Base-by-base conservation (phyloP, 2,113 vertebrate genomes). In the Embiotoca jacksoni region DNA sequence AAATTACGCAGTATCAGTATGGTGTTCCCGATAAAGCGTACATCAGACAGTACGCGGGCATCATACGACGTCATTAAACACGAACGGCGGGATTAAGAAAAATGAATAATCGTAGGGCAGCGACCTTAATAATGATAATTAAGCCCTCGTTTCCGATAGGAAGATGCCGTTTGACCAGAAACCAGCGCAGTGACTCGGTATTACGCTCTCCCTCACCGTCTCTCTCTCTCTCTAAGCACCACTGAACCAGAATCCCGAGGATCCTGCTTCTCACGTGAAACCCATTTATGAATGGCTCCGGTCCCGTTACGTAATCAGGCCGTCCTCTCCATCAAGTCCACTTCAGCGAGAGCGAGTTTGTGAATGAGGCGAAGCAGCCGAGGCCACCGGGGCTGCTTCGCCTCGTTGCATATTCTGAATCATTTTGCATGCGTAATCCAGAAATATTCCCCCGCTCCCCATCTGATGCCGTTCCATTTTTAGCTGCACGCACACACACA, bases 221-320 rank as follows among this genome's bases (percentile, higher is more conserved):
- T 57, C 46, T n/a, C 58, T 4, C 72, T 13, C 53, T 7, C 44
- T 39, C 47, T 32, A 13, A 30, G 64, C 71, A 50, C 46, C 33
- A 39, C 49, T 88, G 83, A 89, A 87, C 81, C 77, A 85, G 81
- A 86, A 78, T 71, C 68, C 39, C 3, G n/a, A 85, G 79, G 80
- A 78, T 78, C 30, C 47, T 46, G 46, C 2, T 0, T 73, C 68
- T 81, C 59, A 67, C 75, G 78, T 47, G 50, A 61, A 63, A 14
- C 69, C 61, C 71, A 70, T 78, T 91, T 72, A 74, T 90, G 90
- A 92, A 90, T 84, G 83, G 74, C 80, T 89, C 52, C 11, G 23
- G 49, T 80, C 30, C 37, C 0, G 30, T 92, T 91, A 88, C 49
- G 79, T 92, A 92, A 92, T 72, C 80, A 56, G 79, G 47, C 74